Evolutionary conservation across 1,140 invertebrate genomes (phyloP), one percentile per base, ranked within the genome.

Genomic region (Berghia stephanieae): DNA sequence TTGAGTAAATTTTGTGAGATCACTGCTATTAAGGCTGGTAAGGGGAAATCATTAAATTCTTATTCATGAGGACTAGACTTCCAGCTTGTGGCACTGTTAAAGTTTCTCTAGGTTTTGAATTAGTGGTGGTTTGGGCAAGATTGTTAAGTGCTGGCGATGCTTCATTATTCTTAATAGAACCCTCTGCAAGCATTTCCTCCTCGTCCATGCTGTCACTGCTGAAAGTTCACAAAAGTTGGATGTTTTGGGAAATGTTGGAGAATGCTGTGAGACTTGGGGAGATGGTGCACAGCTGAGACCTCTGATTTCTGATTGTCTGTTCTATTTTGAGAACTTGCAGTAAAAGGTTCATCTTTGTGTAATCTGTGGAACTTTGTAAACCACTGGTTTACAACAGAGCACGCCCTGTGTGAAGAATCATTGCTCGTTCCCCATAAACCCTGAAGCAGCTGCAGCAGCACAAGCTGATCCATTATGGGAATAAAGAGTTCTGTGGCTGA

Each of bases 21-120:
- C 86, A 76, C 83, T 85, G 67, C 84, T 86, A 46, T 79, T 80
- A n/a, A n/a, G 21, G 82, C 82, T n/a, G 85, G 84, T 16, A 86
- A 76, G 13, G 80, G 80, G 52, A n/a, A n/a, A 36, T 82, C 68
- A 69, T 70, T 5, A 70, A 2, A 13, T 43, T 60, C 36, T 24
- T 49, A 42, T 27, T 49, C 27, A 24, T 13, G 36, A 43, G 24
- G 40, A 27, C 24, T n/a, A n/a, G n/a, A n/a, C n/a, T n/a, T 16
- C 5, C 42, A 52, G 43, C 31, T 1, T 31, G 24, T 52, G 24
- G 10, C 27, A 8, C 52, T 34, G 24, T 16, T 44, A 40, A 13
- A n/a, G 27, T 10, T 42, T 5, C 46, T 6, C 40, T n/a, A 43
- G 24, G 21, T 13, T 16, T 27, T 3, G 31, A 21, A n/a, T 24